phyloP scores from a whole-genome alignment of 2,113 vertebrate genomes.

The Ptyas mucosa region DNA sequence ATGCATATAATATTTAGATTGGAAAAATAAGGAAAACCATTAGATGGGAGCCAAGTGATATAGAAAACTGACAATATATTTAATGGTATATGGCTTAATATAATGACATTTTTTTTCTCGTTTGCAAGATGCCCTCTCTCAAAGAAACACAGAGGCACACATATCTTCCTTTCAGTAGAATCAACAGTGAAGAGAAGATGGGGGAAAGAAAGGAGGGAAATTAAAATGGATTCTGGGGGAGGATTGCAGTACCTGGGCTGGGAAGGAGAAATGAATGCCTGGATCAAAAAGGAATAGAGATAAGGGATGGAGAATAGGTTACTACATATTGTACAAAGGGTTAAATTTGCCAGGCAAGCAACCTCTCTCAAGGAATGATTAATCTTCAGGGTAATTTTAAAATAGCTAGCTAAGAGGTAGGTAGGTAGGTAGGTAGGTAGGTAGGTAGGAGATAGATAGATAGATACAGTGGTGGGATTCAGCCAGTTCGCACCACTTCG shows the following conservation, averaged over 20 bases:
- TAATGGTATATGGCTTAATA: neutral
- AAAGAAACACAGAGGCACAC: neutral
- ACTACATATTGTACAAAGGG: neutral
- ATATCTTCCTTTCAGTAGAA: neutral
- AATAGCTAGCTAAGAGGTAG: too few species aligned
- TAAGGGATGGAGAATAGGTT: neutral
- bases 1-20: neutral
- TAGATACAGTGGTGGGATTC: too few species aligned
- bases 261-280: neutral
- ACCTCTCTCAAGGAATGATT: neutral
- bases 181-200: neutral
- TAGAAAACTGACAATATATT: neutral
- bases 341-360: neutral
- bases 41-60: neutral
- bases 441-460: too few species aligned
- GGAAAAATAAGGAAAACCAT: neutral
- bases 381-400: neutral
- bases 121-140: neutral
- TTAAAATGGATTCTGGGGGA: neutral
- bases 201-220: neutral
- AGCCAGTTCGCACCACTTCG: too few species aligned
- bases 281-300: neutral
- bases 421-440: too few species aligned
- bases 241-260: neutral
- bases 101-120: neutral